Conservation (phyloP, 2,797 vertebrate genomes). For the Arctocebus calabarensis region DNA sequence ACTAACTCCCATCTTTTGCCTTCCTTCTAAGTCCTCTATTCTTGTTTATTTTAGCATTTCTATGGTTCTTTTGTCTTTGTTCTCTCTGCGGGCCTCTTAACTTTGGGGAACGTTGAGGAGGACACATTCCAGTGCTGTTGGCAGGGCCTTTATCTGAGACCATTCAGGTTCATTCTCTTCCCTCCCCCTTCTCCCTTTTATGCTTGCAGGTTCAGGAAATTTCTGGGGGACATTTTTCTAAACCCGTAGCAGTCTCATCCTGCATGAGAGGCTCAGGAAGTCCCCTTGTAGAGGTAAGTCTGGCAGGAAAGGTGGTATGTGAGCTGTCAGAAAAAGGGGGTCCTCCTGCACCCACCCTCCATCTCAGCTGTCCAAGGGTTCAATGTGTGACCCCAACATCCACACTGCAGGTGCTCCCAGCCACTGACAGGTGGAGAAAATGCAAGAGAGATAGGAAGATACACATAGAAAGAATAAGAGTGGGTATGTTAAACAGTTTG, state of each 20-base stretch:
- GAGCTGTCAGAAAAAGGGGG: not conserved
- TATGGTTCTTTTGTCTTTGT: not conserved
- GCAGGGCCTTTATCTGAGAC: not conserved
- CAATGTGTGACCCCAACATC: not conserved
- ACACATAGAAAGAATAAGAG: not conserved
- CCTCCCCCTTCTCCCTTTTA: not conserved
- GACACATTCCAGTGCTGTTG: not conserved
- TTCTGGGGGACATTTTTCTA: slow-evolving; percentile 1
- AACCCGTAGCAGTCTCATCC: not conserved
- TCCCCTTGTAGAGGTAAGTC: not conserved
- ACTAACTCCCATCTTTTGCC: not conserved
- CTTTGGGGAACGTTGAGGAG: not conserved
- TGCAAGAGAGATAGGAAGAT: not conserved
- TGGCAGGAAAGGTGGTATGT: not conserved
- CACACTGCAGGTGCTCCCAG: not conserved
- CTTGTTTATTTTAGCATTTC: not conserved
- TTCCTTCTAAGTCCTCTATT: not conserved
- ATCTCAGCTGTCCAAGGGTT: not conserved
- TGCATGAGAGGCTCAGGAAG: not conserved
- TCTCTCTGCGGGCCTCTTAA: not conserved
- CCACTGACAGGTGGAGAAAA: not conserved
- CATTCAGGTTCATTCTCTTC: not conserved
- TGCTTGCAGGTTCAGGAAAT: not conserved
- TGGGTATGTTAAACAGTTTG: too few species aligned
- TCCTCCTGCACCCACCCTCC: not conserved